Evolutionary conservation across 2,888 invertebrate genomes (phyloP).

Genomic region (Drosophila affinis): DNA sequence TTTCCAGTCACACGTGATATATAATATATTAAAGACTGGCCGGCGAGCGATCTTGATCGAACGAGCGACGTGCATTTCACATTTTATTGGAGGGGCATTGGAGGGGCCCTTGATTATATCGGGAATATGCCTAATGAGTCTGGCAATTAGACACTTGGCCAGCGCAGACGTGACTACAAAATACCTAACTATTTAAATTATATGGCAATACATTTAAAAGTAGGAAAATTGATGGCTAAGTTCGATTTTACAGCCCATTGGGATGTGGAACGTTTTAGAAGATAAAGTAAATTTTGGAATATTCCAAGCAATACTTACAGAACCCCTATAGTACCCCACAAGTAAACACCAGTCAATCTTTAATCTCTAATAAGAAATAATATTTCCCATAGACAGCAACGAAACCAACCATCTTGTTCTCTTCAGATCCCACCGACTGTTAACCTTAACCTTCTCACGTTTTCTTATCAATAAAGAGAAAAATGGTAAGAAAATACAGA

Average conservation of each 20-base stretch:
- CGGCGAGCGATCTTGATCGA: conserved; percentile 37
- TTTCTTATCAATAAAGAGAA: conserved; percentile 38
- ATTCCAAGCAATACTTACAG: too few species aligned
- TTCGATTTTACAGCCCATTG: not conserved
- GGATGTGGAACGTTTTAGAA: not conserved
- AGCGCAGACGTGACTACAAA: conserved; percentile 14
- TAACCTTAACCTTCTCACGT: conserved; percentile 52
- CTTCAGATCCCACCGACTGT: conserved; percentile 48
- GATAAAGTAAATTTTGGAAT: not conserved
- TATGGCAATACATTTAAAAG: conserved; percentile 4
- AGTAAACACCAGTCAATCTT: not conserved
- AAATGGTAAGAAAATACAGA: conserved; percentile 27
- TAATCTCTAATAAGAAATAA: conserved; percentile 12
- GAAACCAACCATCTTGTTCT: not conserved
- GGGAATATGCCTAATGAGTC: conserved; percentile 48
- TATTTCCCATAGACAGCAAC: conserved; percentile 21
- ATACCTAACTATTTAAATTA: conserved; percentile 23
- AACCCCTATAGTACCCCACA: too few species aligned
- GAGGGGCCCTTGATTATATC: conserved; percentile 30
- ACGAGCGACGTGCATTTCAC: conserved; percentile 59
- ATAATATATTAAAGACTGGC: conserved; percentile 20
- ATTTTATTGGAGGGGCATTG: conserved; percentile 50
- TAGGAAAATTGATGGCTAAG: not conserved
- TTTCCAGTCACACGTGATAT: conserved; percentile 59
- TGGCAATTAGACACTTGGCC: conserved; percentile 23